Base-by-base conservation (phyloP, 1,140 invertebrate genomes). In the Lasioglossum albipes region DNA sequence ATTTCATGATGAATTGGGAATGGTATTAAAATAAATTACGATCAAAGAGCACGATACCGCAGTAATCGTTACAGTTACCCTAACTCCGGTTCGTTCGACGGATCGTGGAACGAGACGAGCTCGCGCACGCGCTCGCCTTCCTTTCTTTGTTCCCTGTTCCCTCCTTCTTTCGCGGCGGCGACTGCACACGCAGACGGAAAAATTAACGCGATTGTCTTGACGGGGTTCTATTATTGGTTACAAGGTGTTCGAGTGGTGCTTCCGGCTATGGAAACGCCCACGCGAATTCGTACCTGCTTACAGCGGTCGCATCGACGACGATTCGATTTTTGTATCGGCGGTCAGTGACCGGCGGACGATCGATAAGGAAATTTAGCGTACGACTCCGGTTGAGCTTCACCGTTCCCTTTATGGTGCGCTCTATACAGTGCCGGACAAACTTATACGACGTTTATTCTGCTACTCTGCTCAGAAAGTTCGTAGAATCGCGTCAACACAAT, bases 311-410 rank as follows among this genome's bases (percentile, higher is more conserved):
- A 22, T 45, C 45, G 81, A 61, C 68, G 71, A 36, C 57, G 73
- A 81, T 85, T 81, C 72, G 77, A 78, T 81, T 85, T 85, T 75
- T 69, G 59, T 57, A 54, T 31, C 22, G 22, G 65, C 12, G 78
- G 74, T 80, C 79, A 74, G 41, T 62, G 84, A 85, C 78, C 72
- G 72, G 18, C 59, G 22, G 42, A 75, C 69, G 79, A 83, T 75
- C 79, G 83, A 79, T 77, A 79, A 75, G 73, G 64, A 78, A 81
- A 85, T 85, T 82, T 79, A 77, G 64, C 73, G 79, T 73, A 85
- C 68, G 82, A 84, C 65, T 82, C 68, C 45, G 54, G 59, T 42
- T 42, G 16, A 57, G 49, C 61, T 12, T 69, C 49, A 22, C 54
- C 54, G 18, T 22, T 69, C 20, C 59, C 52, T 72, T 77, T 85